phyloP scores from a whole-genome alignment of 2,113 vertebrate genomes.

The Furnarius figulus region DNA sequence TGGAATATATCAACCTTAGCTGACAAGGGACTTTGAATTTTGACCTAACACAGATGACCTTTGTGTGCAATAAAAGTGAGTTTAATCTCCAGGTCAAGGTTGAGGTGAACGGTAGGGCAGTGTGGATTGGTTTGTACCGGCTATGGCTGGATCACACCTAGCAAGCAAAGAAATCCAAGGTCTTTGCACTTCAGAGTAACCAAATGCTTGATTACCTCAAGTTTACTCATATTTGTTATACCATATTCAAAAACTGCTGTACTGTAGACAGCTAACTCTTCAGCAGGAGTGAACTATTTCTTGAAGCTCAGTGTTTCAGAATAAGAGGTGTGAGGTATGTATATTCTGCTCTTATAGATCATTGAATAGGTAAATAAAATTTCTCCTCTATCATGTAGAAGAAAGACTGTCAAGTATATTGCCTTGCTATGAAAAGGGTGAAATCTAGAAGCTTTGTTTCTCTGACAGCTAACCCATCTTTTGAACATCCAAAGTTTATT shows the following conservation, averaged over 20 bases:
- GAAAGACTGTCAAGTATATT: conserved; percentile 23
- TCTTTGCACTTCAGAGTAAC: conserved; percentile 20
- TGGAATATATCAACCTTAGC: conserved; percentile 84
- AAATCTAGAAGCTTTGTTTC: conserved; percentile 44
- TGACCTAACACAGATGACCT: conserved; percentile 80
- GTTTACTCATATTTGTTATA: not conserved
- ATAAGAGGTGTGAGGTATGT: not conserved
- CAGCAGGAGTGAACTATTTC: conserved; percentile 12
- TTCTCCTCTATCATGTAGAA: not conserved
- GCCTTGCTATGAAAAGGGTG: conserved; percentile 26
- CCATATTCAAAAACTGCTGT: not conserved
- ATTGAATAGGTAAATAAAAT: conserved; percentile 57
- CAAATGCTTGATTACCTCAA: conserved; percentile 48
- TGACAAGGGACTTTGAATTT: conserved; percentile 84
- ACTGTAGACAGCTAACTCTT: not conserved
- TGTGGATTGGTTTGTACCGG: conserved; percentile 42
- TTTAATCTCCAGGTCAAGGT: conserved; percentile 83
- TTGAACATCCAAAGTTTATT: conserved; percentile 45
- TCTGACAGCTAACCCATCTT: conserved; percentile 56
- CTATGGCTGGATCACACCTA: conserved; percentile 38
- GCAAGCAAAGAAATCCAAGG: conserved; percentile 35
- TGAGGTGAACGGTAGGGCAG: conserved; percentile 67
- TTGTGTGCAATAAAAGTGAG: conserved; percentile 81
- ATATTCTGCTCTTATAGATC: conserved; percentile 25
- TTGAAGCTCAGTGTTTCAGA: conserved; percentile 39